Evolutionary conservation across 2,888 invertebrate species (phyloP), one percentile per base, ranked within the genome.

Genomic region (Busseola fusca): DNA sequence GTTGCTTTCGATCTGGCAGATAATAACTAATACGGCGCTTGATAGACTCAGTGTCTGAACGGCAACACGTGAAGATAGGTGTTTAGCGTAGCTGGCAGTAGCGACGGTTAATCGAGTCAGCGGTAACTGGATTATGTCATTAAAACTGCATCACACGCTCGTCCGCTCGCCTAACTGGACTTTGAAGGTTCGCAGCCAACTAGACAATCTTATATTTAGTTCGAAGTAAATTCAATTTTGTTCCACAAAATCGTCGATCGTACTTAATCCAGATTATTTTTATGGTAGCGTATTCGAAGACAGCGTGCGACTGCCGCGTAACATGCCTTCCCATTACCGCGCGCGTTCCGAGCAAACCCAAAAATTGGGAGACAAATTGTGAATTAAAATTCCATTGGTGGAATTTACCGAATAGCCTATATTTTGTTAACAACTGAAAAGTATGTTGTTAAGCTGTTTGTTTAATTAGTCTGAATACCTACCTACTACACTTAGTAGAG

Each of bases 41-140:
- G 87, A 86, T 87, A 78, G 82, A 82, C 81, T 84, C 80, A 82
- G 87, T 84, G 87, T 87, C 86, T 84, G 86, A 88, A 86, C 84
- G 74, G 85, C 83, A 85, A 84, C 87, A 86, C 90, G 89, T 89
- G 89, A 91, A 91, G 89, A 92, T 91, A 90, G 91, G 91, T 91
- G 90, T 91, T 91, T 91, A 92, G 88, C 84, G 86, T 84, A 84
- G 83, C 84, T 87, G 78, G 86, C 89, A 88, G 90, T 90, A 92
- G 92, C 91, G 76, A 83, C 82, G 90, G 90, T 91, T 94, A 93
- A 94, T 94, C 89, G 92, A 94, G 91, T 91, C 92, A 92, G 92
- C 93, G 91, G 92, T 93, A 93, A 92, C 91, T 89, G 90, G 90
- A 94, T 94, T 93, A 93, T 92, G 91, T 92, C 93, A 94, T 95